Evolutionary conservation across 2,113 vertebrate species (phyloP).

Genomic region (Grammomys dolichurus): DNA sequence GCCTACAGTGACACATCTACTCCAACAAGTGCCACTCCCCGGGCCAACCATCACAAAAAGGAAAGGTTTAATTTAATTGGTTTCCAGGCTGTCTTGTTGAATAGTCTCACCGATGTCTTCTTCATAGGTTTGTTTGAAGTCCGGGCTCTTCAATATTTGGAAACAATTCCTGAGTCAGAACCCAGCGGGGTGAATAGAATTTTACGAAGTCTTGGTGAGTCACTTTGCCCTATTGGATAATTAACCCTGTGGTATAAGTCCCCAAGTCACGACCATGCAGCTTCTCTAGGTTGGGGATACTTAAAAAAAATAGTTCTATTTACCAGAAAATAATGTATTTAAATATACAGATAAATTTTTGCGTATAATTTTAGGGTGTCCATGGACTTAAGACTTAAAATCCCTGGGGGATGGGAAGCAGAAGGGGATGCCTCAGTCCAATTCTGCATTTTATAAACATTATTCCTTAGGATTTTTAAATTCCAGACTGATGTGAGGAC

Average conservation of each 20-base stretch:
- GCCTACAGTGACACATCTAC: no score
- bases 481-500: not conserved
- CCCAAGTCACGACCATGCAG: not conserved
- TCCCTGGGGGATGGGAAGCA: not conserved
- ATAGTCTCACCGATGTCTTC: constrained; percentile 54
- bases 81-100: constrained; percentile 36
- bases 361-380: constrained; percentile 13
- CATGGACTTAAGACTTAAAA: constrained; percentile 39
- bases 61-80: not conserved
- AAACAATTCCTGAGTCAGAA: constrained; percentile 91
- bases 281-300: constrained; percentile 22
- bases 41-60: not conserved
- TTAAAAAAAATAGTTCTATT: not conserved
- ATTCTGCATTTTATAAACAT: constrained; percentile 41
- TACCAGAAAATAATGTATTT: constrained; percentile 52
- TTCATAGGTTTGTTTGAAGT: constrained; percentile 95
- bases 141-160: constrained; percentile 93
- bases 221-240: not conserved
- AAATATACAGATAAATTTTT: constrained; percentile 20
- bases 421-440: constrained; percentile 34
- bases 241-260: not conserved
- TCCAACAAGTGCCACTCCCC: no score
- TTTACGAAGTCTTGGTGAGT: constrained; percentile 95
- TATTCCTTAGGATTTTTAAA: constrained; percentile 33
- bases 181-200: constrained; percentile 95